These are phyloP conservation scores for Porites divaricata DNA, from an alignment of 92 coral and sea anemone genomes.

Conservation along the genomic window DNA sequence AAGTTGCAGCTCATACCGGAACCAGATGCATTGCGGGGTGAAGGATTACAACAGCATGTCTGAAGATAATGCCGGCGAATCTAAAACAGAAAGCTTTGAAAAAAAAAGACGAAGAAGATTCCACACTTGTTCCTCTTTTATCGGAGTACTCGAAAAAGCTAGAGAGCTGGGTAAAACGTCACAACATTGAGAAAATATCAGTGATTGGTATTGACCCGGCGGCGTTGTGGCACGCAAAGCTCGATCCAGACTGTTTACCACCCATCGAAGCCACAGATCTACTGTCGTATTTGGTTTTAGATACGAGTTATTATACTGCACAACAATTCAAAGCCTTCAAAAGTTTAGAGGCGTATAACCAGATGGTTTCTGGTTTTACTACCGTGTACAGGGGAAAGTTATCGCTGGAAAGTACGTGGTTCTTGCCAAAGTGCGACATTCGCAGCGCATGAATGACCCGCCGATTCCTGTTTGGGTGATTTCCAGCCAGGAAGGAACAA, in stretches of 20 bases:
- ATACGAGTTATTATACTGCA: conserved; percentile 36
- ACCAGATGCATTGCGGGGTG: neutral
- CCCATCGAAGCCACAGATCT: conserved; percentile 11
- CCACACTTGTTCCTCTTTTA: neutral
- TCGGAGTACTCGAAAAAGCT: neutral
- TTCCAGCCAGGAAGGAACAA: neutral
- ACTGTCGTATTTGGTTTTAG: conserved; percentile 33
- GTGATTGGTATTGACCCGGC: no score
- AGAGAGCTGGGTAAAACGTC: neutral
- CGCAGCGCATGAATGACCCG: neutral
- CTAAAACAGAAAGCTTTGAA: neutral
- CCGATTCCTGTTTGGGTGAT: neutral
- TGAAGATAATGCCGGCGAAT: neutral
- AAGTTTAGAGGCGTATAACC: neutral
- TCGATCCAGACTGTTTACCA: no score
- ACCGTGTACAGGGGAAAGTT: no score
- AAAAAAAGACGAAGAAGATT: neutral
- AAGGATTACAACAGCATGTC: conserved; percentile 11
- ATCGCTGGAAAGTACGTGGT: no score
- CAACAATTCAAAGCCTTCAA: conserved; percentile 40
- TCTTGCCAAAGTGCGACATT: no score
- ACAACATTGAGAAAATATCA: no score
- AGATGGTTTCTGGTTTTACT: no score
- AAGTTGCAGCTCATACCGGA: no score
- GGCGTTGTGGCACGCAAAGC: neutral